Base-by-base conservation (phyloP, 2,888 invertebrate genomes). In the Macrosoma leucophasiata region DNA sequence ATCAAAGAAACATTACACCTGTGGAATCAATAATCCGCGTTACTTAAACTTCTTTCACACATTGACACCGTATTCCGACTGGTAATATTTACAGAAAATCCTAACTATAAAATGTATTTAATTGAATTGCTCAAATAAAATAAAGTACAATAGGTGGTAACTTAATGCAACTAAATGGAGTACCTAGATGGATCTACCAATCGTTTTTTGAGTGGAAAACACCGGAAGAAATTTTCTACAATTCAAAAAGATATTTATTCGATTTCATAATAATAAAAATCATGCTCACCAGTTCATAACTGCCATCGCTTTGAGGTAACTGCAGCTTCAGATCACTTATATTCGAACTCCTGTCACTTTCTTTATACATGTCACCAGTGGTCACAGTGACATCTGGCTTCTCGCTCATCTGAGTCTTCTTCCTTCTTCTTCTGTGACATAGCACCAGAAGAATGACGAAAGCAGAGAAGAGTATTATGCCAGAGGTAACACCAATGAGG, bases 291-390 rank as follows among this genome's bases (percentile, higher is more conserved):
- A 88, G 84, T 56, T 93, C 92, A 67, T 91, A 92, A 48, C 90
- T 90, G 14, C 92, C 92, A 36, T 92, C 92, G 34, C 91, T 90
- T 9, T 95, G 94, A 20, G 95, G 88, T 41, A 96, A 87, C 68
- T 96, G 95, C 45, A 94, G 87, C 75, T 96, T 96, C 63, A 96
- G 82, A 72, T 96, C 96, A 48, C 96, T 96, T 52, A 96, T 95
- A 70, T 95, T 95, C 17, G 96, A 96, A 57, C 95, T 95, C 42
- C 94, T 88, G 66, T 96, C 96, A 38, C 95, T 95, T 63, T 92
- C 92, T 48, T 91, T 81, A 47, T 89, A 90, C 57, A 71, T 63
- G 37, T 84, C 82, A 4, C 74, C 62, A 1, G 70, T 63, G 0
- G 72, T 79, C 3, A 76, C 78, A 1, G 84, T 85, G 1, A 85